Evolutionary conservation across 1,140 invertebrate species (phyloP), one percentile per base, ranked within the genome.

Genomic region (Bombus soroeensis): DNA sequence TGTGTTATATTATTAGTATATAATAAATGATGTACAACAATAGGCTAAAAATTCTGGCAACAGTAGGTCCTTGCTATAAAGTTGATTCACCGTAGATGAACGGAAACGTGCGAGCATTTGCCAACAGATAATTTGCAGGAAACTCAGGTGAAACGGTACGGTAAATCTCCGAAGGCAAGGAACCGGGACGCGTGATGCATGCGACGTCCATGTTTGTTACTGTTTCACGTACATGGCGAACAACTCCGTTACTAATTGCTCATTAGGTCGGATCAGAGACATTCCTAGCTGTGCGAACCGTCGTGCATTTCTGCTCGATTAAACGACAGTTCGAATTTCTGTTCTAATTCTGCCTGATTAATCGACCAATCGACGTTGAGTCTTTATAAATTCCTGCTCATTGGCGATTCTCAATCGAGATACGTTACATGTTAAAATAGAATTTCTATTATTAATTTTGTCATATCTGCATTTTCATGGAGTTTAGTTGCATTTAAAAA

Each of bases 171-270:
- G 53, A 88, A 47, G 53, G n/a, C 53, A 57, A 66, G 43, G 57
- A 72, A 77, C 62, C 81, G 47, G 70, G 59, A 41, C 53, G 64
- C 57, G 83, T 81, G 82, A 73, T 41, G 28, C 74, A 88, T 86
- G 87, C 81, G 87, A 75, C 62, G 37, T 80, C 62, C 79, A 86
- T 74, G 79, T 88, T 86, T 64, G 88, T 57, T 83, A 59, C 83
- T 73, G 74, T 82, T 71, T 78, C 64, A 74, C 70, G 77, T 74
- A 81, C 68, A 74, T 32, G 57, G 70, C 34, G n/a, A 57, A 57
- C 74, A 86, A 59, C 75, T 77, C 84, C 75, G 85, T 87, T 88
- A 90, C 91, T 93, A 93, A 93, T 93, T 92, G 92, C 91, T 93
- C 92, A 91, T 93, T 93, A 93, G 89, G 85, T 88, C 86, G 79